Percentiles rank a stretch among this genome's conserved stretches.
These are phyloP conservation scores for Coptodon bakossiorum DNA, from an alignment of 2,113 vertebrate genomes.

Conservation along the genomic window DNA sequence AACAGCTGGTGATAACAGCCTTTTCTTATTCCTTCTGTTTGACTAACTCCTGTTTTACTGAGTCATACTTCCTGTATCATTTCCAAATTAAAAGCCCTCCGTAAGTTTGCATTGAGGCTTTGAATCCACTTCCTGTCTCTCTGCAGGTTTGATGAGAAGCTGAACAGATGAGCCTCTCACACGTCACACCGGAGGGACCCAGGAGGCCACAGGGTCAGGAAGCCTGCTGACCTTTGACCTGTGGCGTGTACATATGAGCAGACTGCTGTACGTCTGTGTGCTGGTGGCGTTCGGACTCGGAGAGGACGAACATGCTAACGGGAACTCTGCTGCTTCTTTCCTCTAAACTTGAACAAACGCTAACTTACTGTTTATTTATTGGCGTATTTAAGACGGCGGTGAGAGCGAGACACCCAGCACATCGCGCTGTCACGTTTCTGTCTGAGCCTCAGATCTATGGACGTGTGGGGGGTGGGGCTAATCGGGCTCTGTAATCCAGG, in stretches of 20 bases:
- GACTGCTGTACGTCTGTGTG: background rate
- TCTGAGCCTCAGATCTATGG: background rate
- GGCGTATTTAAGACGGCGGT: background rate
- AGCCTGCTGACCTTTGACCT: background rate
- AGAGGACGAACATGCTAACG: background rate
- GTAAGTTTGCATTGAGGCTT: background rate
- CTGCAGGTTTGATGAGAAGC: slow-evolving; percentile 55
- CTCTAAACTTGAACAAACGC: background rate
- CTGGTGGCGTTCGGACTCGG: background rate
- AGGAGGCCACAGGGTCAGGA: background rate
- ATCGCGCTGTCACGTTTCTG: background rate
- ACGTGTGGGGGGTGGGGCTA: background rate
- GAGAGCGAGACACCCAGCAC: background rate
- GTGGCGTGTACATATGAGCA: background rate
- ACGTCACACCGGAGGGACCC: background rate
- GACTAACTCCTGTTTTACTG: background rate
- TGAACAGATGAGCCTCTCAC: slow-evolving; percentile 39
- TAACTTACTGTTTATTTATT: background rate
- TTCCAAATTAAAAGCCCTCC: background rate
- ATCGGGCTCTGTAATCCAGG: background rate
- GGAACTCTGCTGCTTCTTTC: background rate
- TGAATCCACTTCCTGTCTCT: background rate
- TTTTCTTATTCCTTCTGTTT: background rate
- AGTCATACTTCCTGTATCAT: background rate
- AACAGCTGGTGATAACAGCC: background rate